Evolutionary conservation across 2,113 vertebrate species (phyloP).

Genomic region (cattle (Bos taurus)): DNA sequence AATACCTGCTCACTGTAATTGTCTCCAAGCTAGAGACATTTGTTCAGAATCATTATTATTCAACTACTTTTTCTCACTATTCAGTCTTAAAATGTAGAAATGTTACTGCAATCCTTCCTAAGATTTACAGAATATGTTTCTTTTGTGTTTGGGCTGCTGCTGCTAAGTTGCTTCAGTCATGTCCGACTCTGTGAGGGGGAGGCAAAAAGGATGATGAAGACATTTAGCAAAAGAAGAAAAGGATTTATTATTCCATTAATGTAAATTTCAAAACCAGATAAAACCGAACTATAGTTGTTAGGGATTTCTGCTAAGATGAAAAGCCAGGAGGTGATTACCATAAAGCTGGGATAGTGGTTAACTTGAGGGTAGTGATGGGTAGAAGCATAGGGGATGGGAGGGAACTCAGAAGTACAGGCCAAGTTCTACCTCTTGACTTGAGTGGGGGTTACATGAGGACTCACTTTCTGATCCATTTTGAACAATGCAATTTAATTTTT

Average conservation of each 20-base stretch:
- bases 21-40: background rate
- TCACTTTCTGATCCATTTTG: background rate
- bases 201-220: background rate
- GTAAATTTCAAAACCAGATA: background rate
- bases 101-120: background rate
- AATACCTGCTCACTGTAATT: background rate
- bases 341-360: background rate
- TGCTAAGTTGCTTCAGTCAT: too few species aligned
- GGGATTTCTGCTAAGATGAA: background rate
- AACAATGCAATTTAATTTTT: background rate
- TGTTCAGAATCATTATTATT: conserved; percentile 1
- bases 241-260: background rate
- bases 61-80: background rate
- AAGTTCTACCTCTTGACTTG: background rate
- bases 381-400: background rate
- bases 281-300: background rate
- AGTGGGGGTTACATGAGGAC: background rate
- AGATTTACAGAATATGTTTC: conserved; percentile 3
- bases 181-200: rapidly evolving
- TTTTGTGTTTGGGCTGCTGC: background rate
- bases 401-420: background rate
- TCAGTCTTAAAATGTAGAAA: background rate
- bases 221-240: background rate
- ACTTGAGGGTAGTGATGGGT: background rate
- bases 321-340: background rate